Base-by-base conservation (phyloP, 2,888 invertebrate genomes). In the Pterostichus niger region DNA sequence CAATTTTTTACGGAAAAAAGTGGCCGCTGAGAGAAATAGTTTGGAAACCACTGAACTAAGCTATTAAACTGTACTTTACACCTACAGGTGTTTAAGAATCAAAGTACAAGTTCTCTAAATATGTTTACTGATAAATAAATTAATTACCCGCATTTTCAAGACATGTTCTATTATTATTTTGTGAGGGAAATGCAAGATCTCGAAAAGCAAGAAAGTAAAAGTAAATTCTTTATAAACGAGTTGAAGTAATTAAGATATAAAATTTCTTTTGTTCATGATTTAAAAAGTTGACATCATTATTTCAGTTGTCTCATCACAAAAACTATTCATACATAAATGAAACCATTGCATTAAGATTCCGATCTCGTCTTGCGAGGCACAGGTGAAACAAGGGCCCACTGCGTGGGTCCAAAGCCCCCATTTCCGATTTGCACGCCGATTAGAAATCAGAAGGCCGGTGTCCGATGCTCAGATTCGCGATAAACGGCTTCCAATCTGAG, bases 351-450 rank as follows among this genome's bases (percentile, higher is more conserved):
- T 71, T 71, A 71, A 71, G 68, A 71, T 71, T 71, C 68, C 68
- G 9, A 15, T 44, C 44, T 71, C 44, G 68, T 17, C 9, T 13
- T 40, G n/a, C 15, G 33, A 24, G 15, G 10, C 40, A 54, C 76
- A 56, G 49, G 76, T 76, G 76, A 5, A 24, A 3, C 24, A 24
- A 33, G 75, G 75, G 13, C 49, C 40, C 40, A 40, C 7, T 68
- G 77, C 77, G 77, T 68, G 80, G 80, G 56, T 24, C 24, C 24
- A 24, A 24, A 24, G 24, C 46, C 49, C 13, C 15, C 49, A 75
- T 75, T 75, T 64, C 44, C 61, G 78, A 79, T 79, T 79, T 79
- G 61, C 61, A 52, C 78, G 78, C 24, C 78, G 78, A 59, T 79
- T 79, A 79, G 40, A 54, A 40, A 40, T 40, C 40, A 40, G 40